phyloP scores from a whole-genome alignment of 2,888 invertebrate genomes.

The Apocheima hispidaria region DNA sequence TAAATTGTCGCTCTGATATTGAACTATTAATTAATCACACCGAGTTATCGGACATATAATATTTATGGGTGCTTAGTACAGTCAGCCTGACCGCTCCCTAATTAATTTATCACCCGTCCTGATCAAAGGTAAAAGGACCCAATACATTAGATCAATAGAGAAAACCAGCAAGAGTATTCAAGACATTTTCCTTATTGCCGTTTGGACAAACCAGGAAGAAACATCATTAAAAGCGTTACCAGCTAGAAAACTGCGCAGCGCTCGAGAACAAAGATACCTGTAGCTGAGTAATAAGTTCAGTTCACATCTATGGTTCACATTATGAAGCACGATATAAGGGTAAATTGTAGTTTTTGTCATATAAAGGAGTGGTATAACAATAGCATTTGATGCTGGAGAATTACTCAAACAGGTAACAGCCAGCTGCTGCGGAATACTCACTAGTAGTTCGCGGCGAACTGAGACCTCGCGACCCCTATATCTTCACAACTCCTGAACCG shows the following conservation, averaged over 20 bases:
- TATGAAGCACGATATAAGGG: constrained; percentile 53
- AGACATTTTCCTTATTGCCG: constrained; percentile 48
- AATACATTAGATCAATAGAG: constrained; percentile 40
- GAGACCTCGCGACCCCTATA: no score
- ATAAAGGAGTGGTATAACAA: constrained; percentile 50
- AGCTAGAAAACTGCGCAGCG: constrained; percentile 44
- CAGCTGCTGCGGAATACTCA: constrained; percentile 41
- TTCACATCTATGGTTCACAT: constrained; percentile 56
- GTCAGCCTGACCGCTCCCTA: constrained; percentile 25
- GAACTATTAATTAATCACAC: constrained; percentile 28
- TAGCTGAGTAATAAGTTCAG: constrained; percentile 53
- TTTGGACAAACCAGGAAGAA: constrained; percentile 47
- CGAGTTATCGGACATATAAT: constrained; percentile 23
- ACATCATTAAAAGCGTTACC: constrained; percentile 51
- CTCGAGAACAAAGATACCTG: constrained; percentile 52
- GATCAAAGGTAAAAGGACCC: constrained; percentile 31
- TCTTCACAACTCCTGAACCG: no score
- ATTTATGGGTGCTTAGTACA: constrained; percentile 32
- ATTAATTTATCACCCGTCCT: constrained; percentile 35
- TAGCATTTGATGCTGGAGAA: constrained; percentile 52
- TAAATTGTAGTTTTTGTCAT: constrained; percentile 60
- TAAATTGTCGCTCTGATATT: constrained; percentile 17
- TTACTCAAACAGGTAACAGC: constrained; percentile 53
- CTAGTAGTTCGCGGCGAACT: no score
- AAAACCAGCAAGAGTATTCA: constrained; percentile 37